phyloP scores from a whole-genome alignment of 2,888 invertebrate species.

The Teinopalpus imperialis region DNA sequence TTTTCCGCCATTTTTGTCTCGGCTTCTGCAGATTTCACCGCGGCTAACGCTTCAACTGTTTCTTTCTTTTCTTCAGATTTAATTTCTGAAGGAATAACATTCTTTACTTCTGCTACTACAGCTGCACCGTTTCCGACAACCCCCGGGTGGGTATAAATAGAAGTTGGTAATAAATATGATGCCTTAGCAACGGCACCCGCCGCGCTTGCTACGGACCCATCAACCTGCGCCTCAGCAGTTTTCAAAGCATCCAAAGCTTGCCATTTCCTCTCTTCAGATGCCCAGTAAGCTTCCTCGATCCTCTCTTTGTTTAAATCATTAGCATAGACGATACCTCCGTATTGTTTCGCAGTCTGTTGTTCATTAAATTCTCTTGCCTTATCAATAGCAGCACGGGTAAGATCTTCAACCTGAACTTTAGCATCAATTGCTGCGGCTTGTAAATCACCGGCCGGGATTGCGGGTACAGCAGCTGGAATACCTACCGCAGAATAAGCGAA shows the following conservation, averaged over 20 bases:
- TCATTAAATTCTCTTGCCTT: constrained; percentile 49
- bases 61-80: constrained; percentile 27
- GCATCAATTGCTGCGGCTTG: constrained; percentile 69
- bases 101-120: constrained; percentile 24
- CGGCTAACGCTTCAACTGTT: constrained; percentile 33
- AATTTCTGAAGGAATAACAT: constrained; percentile 20
- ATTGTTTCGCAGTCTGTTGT: constrained; percentile 45
- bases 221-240: constrained; percentile 58
- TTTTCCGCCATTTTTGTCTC: constrained; percentile 26
- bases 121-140: constrained; percentile 29
- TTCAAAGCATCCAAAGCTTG: constrained; percentile 60
- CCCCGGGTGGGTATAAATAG: constrained; percentile 17
- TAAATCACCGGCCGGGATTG: constrained; percentile 61
- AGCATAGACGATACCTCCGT: constrained; percentile 46
- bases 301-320: constrained; percentile 43
- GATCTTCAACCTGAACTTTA: constrained; percentile 47
- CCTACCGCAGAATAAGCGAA: constrained; percentile 33
- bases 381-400: constrained; percentile 49
- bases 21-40: constrained; percentile 35
- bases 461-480: constrained; percentile 43
- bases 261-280: constrained; percentile 66
- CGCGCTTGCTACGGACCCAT: constrained; percentile 52
- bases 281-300: constrained; percentile 50
- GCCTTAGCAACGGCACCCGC: constrained; percentile 46
- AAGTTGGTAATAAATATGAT: constrained; percentile 27